Evolutionary conservation across 2,888 invertebrate species (phyloP).

Genomic region (Sialis lutaria): DNA sequence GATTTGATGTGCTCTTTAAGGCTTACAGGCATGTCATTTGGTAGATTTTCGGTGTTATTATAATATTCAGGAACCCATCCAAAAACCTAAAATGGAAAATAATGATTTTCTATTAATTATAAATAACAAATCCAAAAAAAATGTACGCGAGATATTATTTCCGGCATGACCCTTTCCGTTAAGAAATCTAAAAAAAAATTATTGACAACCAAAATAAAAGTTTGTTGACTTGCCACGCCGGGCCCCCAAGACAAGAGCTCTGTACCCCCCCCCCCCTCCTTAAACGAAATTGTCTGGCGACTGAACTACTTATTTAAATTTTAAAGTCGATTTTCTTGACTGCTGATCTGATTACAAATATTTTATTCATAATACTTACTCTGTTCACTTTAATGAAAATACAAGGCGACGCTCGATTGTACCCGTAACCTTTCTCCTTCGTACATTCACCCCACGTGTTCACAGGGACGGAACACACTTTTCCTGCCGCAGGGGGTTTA

Average conservation of each 20-base stretch:
- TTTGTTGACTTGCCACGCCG: not conserved
- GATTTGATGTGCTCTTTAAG: slow-evolving; percentile 30
- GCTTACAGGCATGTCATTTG: slow-evolving; percentile 39
- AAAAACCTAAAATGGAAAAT: slow-evolving; percentile 38
- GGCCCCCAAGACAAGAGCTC: not conserved
- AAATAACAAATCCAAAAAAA: too few species aligned
- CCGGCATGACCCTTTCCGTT: too few species aligned
- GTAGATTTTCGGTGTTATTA: slow-evolving; percentile 30
- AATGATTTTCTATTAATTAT: slow-evolving; percentile 6
- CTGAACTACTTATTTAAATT: too few species aligned
- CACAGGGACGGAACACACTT: slow-evolving; percentile 35
- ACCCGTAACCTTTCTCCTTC: slow-evolving; percentile 41
- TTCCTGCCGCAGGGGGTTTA: slow-evolving; percentile 23
- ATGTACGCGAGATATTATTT: too few species aligned
- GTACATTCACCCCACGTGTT: slow-evolving; percentile 33
- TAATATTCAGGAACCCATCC: slow-evolving; percentile 55
- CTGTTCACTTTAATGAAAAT: slow-evolving; percentile 72
- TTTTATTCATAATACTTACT: slow-evolving; percentile 24
- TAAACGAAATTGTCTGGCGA: too few species aligned
- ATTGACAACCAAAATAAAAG: too few species aligned
- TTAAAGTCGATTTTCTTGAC: too few species aligned
- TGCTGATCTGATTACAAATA: too few species aligned
- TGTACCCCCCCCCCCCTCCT: not conserved
- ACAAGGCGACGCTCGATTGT: slow-evolving; percentile 58
- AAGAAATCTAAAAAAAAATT: too few species aligned